Percentiles rank a stretch among this genome's conserved stretches.
phyloP scores from a whole-genome alignment of 2,113 vertebrate genomes.

The Falco punctatus region DNA sequence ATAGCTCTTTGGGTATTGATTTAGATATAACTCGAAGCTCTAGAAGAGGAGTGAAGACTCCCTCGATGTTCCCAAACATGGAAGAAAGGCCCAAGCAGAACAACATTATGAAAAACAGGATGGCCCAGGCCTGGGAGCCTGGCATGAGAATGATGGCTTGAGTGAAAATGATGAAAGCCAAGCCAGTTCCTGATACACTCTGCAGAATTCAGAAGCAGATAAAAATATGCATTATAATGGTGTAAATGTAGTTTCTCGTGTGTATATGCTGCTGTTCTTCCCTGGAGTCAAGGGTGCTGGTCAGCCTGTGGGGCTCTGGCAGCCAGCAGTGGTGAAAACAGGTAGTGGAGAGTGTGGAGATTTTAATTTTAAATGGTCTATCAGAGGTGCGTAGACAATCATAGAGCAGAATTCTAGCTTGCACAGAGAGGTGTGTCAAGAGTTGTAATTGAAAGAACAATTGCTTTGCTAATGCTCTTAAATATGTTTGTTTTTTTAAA shows the following conservation, averaged over 20 bases:
- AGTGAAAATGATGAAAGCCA: constrained; percentile 90
- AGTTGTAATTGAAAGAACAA: neutral
- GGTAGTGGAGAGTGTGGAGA: neutral
- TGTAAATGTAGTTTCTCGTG: neutral
- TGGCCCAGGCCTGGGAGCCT: constrained; percentile 85
- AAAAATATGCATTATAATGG: neutral
- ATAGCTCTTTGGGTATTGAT: constrained; percentile 78
- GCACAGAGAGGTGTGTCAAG: neutral
- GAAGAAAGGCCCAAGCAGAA: constrained; percentile 90
- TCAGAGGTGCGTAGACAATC: neutral
- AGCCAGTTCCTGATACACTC: constrained; percentile 88
- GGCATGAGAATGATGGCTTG: constrained; percentile 89
- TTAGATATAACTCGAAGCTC: constrained; percentile 79
- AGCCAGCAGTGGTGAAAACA: neutral
- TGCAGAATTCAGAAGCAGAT: constrained; percentile 56
- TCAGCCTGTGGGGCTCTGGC: neutral
- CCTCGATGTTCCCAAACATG: constrained; percentile 92
- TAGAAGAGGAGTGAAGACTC: constrained; percentile 82
- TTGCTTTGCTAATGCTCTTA: neutral
- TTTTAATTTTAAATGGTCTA: neutral
- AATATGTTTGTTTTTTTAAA: neutral
- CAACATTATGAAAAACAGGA: constrained; percentile 93
- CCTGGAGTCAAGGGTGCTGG: neutral
- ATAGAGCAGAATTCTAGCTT: neutral
- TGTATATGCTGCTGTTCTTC: neutral